Evolutionary conservation across 2,797 vertebrate genomes (phyloP).

Genomic region (Gallinago solitaria): DNA sequence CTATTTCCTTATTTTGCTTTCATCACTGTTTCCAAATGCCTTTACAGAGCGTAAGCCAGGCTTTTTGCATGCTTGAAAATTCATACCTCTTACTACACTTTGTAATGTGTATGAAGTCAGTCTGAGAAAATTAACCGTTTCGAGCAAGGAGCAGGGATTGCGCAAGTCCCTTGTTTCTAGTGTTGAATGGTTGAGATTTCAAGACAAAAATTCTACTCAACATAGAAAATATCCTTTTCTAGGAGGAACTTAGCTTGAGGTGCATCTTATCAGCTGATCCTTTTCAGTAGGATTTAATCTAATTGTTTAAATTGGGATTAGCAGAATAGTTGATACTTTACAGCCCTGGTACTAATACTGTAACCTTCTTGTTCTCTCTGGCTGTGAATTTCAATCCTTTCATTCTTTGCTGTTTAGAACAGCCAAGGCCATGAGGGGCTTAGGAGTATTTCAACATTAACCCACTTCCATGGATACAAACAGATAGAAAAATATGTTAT

Average conservation of each 20-base stretch:
- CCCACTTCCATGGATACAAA: background rate
- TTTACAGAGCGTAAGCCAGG: background rate
- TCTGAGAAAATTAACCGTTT: background rate
- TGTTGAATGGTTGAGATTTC: background rate
- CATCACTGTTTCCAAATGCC: background rate
- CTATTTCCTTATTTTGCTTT: background rate
- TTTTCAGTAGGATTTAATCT: slow-evolving; percentile 46
- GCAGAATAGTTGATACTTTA: slow-evolving; percentile 31
- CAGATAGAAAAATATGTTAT: background rate
- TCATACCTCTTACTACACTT: background rate
- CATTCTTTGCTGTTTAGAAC: slow-evolving; percentile 18
- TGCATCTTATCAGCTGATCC: slow-evolving; percentile 20
- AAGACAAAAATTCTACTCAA: background rate
- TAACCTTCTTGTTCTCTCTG: slow-evolving; percentile 35
- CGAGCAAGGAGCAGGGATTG: background rate
- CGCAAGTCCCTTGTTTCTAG: background rate
- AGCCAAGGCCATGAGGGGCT: background rate
- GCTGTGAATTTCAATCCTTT: slow-evolving; percentile 38
- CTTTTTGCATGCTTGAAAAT: background rate
- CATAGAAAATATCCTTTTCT: slow-evolving; percentile 11
- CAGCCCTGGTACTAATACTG: background rate
- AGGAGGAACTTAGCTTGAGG: background rate
- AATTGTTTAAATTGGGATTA: slow-evolving; percentile 59
- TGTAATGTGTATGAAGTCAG: background rate
- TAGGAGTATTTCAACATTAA: background rate